Base-by-base conservation (phyloP, 2,888 invertebrate species). In the Ischnura elegans region DNA sequence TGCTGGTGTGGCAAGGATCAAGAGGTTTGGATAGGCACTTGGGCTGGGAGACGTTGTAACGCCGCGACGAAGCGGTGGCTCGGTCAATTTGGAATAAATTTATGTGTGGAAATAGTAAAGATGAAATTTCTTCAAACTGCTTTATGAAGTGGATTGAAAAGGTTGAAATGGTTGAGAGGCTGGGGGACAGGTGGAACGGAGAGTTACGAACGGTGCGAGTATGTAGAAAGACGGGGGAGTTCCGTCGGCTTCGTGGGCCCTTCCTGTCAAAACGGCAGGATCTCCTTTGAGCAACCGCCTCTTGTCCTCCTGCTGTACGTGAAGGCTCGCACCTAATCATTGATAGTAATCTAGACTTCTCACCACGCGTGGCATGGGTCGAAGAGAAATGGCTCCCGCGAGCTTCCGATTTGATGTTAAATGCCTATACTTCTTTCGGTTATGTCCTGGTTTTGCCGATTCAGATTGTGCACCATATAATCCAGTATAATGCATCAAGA, bases 151-250 rank as follows among this genome's bases (percentile, higher is more conserved):
- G 36, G 36, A 76, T 8, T 2, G 36, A 76, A 8, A 13, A 13
- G 36, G 76, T 29, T 76, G 76, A 36, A 10, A 10, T 13, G 76
- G 36, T 1, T 0, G 61, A n/a, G 76, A 36, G 36, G 5, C 76
- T 16, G 36, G 36, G 36, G 36, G 76, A 25, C 76, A 76, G 76
- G 76, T 76, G 76, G 76, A 76, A 76, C 76, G 76, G 36, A 36
- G 36, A 76, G 36, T 8, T 76, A 36, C 76, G 76, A 76, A 76
- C 36, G 36, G 29, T 29, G 36, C 29, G 5, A 36, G 36, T 8
- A 76, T 76, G 25, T n/a, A n/a, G 76, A 76, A 76, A 76, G 76
- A 36, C 36, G 76, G 36, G 36, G 76, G 36, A 76, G 76, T 76
- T 36, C 10, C 76, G 36, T 76, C 76, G 29, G 76, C 76, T 36